These are phyloP conservation scores for Asbolus verrucosus DNA, from an alignment of 1,140 invertebrate genomes.

Conservation along the genomic window DNA sequence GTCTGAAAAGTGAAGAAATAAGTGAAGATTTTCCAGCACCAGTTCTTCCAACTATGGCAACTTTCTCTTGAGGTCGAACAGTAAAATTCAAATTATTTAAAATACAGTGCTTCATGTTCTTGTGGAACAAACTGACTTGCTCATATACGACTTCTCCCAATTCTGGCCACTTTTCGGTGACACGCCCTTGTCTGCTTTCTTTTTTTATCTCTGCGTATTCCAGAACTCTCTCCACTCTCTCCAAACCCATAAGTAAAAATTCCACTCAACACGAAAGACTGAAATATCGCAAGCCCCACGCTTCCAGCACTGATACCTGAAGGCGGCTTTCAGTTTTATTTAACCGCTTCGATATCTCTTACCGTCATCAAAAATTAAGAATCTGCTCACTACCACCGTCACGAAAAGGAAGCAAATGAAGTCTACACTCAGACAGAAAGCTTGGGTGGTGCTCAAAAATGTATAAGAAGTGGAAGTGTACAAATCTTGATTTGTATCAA, in stretches of 20 bases:
- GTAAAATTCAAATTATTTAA: conserved; percentile 79
- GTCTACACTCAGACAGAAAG: conserved; percentile 84
- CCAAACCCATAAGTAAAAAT: conserved; percentile 88
- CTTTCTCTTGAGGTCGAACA: conserved; percentile 72
- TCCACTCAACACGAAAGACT: conserved; percentile 80
- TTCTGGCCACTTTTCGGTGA: conserved; percentile 73
- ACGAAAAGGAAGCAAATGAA: conserved; percentile 81
- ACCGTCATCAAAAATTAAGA: conserved; percentile 73
- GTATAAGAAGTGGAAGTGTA: conserved; percentile 77
- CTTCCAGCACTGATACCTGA: conserved; percentile 71
- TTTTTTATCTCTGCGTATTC: conserved; percentile 77
- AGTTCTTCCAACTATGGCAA: conserved; percentile 84
- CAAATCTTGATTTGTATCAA: conserved; percentile 83
- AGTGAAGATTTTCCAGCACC: conserved; percentile 89
- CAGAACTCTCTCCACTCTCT: conserved; percentile 85
- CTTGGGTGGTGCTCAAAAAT: conserved; percentile 72
- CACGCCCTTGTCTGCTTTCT: conserved; percentile 69
- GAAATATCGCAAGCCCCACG: conserved; percentile 82
- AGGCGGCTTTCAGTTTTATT: conserved; percentile 26
- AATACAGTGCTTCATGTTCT: conserved; percentile 71
- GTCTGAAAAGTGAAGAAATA: conserved; percentile 78
- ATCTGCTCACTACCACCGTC: conserved; percentile 75
- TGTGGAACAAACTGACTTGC: conserved; percentile 76
- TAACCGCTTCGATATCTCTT: conserved; percentile 48
- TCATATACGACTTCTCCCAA: conserved; percentile 79